These are phyloP conservation scores for Agrypnia vestita DNA, from an alignment of 1,140 invertebrate species.

Conservation along the genomic window DNA sequence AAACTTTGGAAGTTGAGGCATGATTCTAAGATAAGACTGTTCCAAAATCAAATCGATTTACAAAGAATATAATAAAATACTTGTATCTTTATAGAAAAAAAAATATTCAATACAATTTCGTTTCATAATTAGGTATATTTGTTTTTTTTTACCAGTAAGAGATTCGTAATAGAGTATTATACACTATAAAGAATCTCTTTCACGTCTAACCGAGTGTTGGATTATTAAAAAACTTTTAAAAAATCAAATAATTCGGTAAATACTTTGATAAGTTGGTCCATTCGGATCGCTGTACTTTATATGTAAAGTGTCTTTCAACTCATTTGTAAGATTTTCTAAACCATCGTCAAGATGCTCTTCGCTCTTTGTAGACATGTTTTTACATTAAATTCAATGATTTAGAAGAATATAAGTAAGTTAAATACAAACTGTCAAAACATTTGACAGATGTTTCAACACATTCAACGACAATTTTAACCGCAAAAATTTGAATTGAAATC, in stretches of 20 bases:
- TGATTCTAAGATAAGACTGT: too few relatives aligned
- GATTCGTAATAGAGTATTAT: too few relatives aligned
- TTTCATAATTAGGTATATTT: too few relatives aligned
- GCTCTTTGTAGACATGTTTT: constrained; percentile 2
- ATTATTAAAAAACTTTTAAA: too few relatives aligned
- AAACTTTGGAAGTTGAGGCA: too few relatives aligned
- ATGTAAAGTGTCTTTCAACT: constrained; percentile 50
- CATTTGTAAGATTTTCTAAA: constrained; percentile 36
- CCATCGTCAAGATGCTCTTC: constrained; percentile 20
- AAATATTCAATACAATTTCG: too few relatives aligned
- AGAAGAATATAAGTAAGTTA: neutral
- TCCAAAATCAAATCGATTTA: too few relatives aligned
- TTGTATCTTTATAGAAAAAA: too few relatives aligned
- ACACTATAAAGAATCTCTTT: too few relatives aligned
- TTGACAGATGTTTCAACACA: neutral
- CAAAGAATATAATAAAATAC: too few relatives aligned
- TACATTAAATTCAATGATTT: constrained; percentile 4
- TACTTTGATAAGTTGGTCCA: constrained; percentile 71
- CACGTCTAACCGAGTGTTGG: neutral
- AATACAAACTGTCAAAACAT: constrained; percentile 3
- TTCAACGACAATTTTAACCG: neutral
- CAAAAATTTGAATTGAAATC: neutral
- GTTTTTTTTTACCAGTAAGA: too few relatives aligned
- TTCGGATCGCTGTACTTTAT: constrained; percentile 58
- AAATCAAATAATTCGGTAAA: neutral